Conservation (phyloP, 1,140 invertebrate genomes). For the Drosophila cardini region DNA sequence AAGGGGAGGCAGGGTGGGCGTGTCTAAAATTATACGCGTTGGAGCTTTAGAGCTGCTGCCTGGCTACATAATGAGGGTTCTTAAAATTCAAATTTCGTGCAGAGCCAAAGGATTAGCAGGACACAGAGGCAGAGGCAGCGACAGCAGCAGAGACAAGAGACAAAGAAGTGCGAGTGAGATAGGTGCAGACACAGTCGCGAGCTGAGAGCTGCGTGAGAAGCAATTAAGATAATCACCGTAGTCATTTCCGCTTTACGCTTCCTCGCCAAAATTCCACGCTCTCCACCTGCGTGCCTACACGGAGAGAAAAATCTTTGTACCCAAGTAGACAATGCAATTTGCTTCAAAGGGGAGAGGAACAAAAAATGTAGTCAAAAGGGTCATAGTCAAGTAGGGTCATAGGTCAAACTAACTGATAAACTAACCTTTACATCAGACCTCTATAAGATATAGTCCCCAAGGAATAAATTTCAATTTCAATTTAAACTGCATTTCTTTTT, state of each 20-base stretch:
- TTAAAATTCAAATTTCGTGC: constrained; percentile 65
- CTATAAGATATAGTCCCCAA: no score
- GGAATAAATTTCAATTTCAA: no score
- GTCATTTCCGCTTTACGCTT: constrained; percentile 77
- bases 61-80: constrained; percentile 59
- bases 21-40: constrained; percentile 51
- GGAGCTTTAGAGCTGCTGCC: constrained; percentile 1
- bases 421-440: no score
- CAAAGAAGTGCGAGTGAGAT: neutral
- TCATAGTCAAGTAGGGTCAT: no score
- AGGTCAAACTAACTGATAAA: no score
- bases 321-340: no score
- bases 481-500: neutral
- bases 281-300: neutral
- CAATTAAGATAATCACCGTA: constrained; percentile 80
- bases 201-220: constrained; percentile 61
- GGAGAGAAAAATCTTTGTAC: no score
- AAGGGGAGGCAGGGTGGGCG: neutral
- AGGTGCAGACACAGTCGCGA: constrained; percentile 1
- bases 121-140: constrained; percentile 9
- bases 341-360: no score
- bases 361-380: no score
- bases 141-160: neutral
- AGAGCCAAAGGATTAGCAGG: constrained; percentile 66
- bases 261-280: constrained; percentile 24